A percentile compares a stretch with the other conserved stretches of the same genome.
Evolutionary conservation across 2,888 invertebrate species (phyloP).

Genomic region (Yponomeuta cagnagella): DNA sequence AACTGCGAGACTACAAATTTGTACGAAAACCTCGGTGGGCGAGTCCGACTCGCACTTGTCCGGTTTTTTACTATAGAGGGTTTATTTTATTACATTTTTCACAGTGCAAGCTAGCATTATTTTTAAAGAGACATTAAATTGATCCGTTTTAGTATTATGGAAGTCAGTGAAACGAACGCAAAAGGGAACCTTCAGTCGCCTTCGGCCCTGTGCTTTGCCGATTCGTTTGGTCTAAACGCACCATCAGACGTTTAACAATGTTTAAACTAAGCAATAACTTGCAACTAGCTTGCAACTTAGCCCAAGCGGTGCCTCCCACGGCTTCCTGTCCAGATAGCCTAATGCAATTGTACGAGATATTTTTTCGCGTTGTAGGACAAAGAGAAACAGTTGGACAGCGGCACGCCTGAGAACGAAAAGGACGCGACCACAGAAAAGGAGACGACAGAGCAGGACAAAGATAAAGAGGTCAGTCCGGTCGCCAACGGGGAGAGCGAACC

Average conservation of each 20-base stretch:
- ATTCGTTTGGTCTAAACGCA: too few species aligned
- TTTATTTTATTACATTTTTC: too few species aligned
- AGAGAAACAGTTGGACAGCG: constrained; percentile 72
- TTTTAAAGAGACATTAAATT: too few species aligned
- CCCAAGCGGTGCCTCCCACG: constrained; percentile 30
- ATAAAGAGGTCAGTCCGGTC: constrained; percentile 43
- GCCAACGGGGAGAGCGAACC: constrained; percentile 63
- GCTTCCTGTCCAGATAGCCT: constrained; percentile 38
- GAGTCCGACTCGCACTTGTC: too few species aligned
- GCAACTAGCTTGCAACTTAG: background rate
- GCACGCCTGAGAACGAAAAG: constrained; percentile 79
- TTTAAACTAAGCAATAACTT: constrained; percentile 4
- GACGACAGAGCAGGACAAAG: constrained; percentile 46
- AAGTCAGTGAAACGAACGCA: too few species aligned
- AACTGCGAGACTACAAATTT: too few species aligned
- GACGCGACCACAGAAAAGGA: constrained; percentile 81
- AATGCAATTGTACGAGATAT: background rate
- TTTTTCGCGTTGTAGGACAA: constrained; percentile 67
- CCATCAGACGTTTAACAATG: constrained; percentile 13
- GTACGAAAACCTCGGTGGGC: too few species aligned
- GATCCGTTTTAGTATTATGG: background rate
- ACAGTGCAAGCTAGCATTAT: too few species aligned
- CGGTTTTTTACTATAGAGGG: too few species aligned
- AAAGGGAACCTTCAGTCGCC: too few species aligned
- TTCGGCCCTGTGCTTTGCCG: too few species aligned